Evolutionary conservation across 2,113 vertebrate species (phyloP), one percentile per base, ranked within the genome.

Genomic region (Arenaria interpres): DNA sequence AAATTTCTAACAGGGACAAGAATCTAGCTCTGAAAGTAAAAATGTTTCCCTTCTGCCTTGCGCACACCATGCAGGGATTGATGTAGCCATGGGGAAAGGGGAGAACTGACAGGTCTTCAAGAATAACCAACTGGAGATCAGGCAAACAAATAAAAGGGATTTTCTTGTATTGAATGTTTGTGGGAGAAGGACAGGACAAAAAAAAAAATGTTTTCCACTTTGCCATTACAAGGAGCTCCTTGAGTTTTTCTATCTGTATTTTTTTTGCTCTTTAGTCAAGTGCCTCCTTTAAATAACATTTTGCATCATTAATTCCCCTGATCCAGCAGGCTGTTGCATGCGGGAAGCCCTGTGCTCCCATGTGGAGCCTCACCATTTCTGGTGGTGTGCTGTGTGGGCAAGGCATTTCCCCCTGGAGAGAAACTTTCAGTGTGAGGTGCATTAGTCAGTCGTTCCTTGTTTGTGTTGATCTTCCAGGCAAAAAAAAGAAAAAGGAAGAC

Each of bases 71-170:
- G 66, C 33, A 91, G 46, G 74, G 72, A 79, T 72, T 89, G 74
- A 46, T 59, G 81, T 59, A 82, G 84, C 71, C 9, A 10, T 59
- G 66, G 67, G 89, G 69, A 93, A 92, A 93, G 27, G 53, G 33
- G 33, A 95, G 91, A 87, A 83, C 77, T 85, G 84, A 85, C 80
- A 97, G 74, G n/a, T 95, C 43, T 78, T 95, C 45, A 54, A 45
- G 86, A 62, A 69, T 73, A 92, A 62, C 56, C 89, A 89, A 54
- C 66, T 76, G 69, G 60, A 91, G 48, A 92, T 51, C 45, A 62
- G 50, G 75, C 37, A 84, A 60, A 82, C 32, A 87, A 95, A 73
- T 54, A 67, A 76, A 89, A 62, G 32, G 41, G 43, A 60, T 81
- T 97, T 95, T 94, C 76, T 93, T 11, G 6, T 85, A 21, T n/a